Evolutionary conservation across 2,113 vertebrate genomes (phyloP), one percentile per base, ranked within the genome.

Genomic region (Phalacrocorax carbo): DNA sequence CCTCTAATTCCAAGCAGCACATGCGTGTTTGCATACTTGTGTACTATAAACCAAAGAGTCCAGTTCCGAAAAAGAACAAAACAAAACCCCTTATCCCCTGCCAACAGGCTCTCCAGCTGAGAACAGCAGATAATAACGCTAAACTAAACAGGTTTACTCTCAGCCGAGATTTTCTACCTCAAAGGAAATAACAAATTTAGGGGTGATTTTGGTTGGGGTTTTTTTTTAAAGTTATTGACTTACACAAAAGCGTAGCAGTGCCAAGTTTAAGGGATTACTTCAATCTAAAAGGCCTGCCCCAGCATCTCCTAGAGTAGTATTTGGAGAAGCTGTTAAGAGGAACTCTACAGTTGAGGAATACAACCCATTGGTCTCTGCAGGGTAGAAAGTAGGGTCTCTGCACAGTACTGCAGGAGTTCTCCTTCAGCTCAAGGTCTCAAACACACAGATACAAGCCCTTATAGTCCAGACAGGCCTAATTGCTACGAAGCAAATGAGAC

Each of bases 51-150:
- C 16, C 44, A n/a, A 6, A 64, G 69, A 58, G 76, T 13, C 52
- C 80, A 42, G 60, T 2, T 78, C 64, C 42, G 77, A 78, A 20
- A 17, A 32, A 65, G 57, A 91, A 60, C 70, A 79, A 72, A 94
- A 85, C 70, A 42, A 42, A 42, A 42, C 42, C 27, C 87, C 80
- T 88, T 51, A 15, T 18, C 18, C 78, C 60, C 54, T 48, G 84
- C 81, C 95, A 94, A 38, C n/a, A 86, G 34, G 7, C 38, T 70
- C 46, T 46, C 73, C 70, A 87, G 89, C 87, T 94, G 78, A 90
- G 61, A 82, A 25, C 51, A 77, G 87, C 66, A 95, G 93, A 94
- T 87, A 89, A 83, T 52, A 55, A 83, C 2, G 38, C 44, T 65
- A 40, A 93, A 82, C 40, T 49, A 69, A 96, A 90, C 85, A 94